A percentile compares a stretch with the other conserved stretches of the same genome.
Conservation (phyloP, 2,888 invertebrate genomes). For the Deroplatys truncata region DNA sequence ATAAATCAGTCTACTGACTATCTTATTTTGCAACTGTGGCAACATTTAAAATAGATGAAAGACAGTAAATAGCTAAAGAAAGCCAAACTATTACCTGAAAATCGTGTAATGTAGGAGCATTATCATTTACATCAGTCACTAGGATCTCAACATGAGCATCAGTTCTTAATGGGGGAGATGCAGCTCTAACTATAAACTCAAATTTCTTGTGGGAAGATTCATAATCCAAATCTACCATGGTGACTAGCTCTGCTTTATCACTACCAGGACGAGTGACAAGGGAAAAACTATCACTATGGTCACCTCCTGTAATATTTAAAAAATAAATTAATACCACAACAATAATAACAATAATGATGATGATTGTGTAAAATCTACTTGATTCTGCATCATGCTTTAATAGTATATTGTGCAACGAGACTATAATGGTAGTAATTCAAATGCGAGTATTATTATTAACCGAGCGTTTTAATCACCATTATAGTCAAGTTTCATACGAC, state of each 20-base stretch:
- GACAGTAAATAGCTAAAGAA: not conserved
- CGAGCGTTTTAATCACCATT: too few relatives aligned
- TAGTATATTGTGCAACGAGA: too few relatives aligned
- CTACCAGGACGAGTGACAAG: constrained; percentile 76
- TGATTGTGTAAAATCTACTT: too few relatives aligned
- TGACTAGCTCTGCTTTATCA: constrained; percentile 82
- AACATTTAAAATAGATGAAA: too few relatives aligned
- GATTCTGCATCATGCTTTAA: too few relatives aligned
- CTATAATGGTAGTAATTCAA: too few relatives aligned
- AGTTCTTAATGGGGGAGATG: constrained; percentile 83
- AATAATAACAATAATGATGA: not conserved
- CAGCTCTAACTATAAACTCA: constrained; percentile 82
- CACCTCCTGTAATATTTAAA: constrained; percentile 56
- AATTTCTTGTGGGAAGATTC: constrained; percentile 91
- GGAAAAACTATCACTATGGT: constrained; percentile 82
- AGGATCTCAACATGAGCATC: constrained; percentile 84
- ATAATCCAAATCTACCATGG: constrained; percentile 89
- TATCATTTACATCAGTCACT: constrained; percentile 93
- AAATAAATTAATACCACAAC: not conserved
- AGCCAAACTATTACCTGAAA: constrained; percentile 51
- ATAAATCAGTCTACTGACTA: not conserved
- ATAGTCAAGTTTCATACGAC: too few relatives aligned
- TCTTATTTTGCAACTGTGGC: too few relatives aligned
- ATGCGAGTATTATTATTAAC: too few relatives aligned
- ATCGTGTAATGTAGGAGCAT: constrained; percentile 85